A percentile compares a stretch with the other conserved stretches of the same genome.
These are phyloP conservation scores for Melipona quadrifasciata DNA, from an alignment of 1,140 invertebrate genomes.

Conservation along the genomic window DNA sequence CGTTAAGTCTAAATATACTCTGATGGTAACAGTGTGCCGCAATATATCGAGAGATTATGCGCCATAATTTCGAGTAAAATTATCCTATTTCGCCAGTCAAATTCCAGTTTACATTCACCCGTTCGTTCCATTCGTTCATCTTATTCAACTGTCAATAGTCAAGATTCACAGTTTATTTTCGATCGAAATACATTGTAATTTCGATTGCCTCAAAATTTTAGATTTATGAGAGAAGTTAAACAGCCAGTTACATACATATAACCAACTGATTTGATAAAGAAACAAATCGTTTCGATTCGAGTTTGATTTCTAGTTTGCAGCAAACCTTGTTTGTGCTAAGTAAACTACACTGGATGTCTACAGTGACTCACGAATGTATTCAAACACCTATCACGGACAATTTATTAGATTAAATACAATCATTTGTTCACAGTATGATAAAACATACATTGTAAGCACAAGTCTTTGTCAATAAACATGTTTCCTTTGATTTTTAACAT, in stretches of 20 bases:
- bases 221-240: not conserved
- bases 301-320: not conserved
- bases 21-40: conserved; percentile 33
- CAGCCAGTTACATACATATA: not conserved
- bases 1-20: conserved; percentile 55
- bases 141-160: not conserved
- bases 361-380: not conserved
- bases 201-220: not conserved
- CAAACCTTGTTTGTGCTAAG: too few relatives aligned
- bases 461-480: not conserved
- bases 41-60: conserved; percentile 26
- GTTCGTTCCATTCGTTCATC: not conserved
- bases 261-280: not conserved
- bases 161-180: not conserved
- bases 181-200: not conserved
- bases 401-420: not conserved
- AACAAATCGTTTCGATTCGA: not conserved
- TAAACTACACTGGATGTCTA: not conserved
- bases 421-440: not conserved
- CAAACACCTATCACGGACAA: not conserved
- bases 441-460: not conserved
- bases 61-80: conserved; percentile 12
- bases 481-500: not conserved
- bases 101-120: not conserved
- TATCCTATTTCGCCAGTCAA: conserved; percentile 22